Evolutionary conservation across 92 coral and sea anemone genomes (phyloP).

Genomic region (Muricea muricata): DNA sequence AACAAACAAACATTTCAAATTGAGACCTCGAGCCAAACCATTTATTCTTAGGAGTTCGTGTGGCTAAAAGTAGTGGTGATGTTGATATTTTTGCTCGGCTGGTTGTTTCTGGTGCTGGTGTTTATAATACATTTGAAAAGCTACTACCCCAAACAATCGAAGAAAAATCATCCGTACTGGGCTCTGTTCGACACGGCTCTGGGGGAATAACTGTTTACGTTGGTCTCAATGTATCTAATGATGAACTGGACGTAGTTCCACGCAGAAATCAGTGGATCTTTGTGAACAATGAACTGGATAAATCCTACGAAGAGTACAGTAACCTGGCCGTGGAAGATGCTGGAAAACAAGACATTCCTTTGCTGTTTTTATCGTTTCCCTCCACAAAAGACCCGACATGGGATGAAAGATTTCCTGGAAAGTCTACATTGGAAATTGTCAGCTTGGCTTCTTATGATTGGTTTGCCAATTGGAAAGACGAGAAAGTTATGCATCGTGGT

Average conservation of each 20-base stretch:
- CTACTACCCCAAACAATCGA: conserved; percentile 60
- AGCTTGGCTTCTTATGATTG: conserved; percentile 85
- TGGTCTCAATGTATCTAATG: conserved; percentile 85
- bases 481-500: conserved; percentile 93
- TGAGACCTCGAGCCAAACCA: not conserved
- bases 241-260: conserved; percentile 76
- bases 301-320: conserved; percentile 62
- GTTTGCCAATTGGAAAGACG: conserved; percentile 89
- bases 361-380: conserved; percentile 88
- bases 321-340: conserved; percentile 63
- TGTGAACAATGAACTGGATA: conserved; percentile 73
- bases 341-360: conserved; percentile 82
- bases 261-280: conserved; percentile 89
- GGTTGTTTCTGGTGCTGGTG: conserved; percentile 88
- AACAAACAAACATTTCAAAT: no score
- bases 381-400: conserved; percentile 98
- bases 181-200: conserved; percentile 79
- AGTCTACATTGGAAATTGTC: conserved; percentile 83
- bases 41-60: conserved; percentile 82
- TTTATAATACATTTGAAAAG: conserved; percentile 85
- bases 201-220: conserved; percentile 87
- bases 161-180: conserved; percentile 44
- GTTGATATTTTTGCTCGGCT: conserved; percentile 83
- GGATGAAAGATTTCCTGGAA: conserved; percentile 81
- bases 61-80: conserved; percentile 82